Evolutionary conservation across 2,113 vertebrate genomes (phyloP).

Genomic region (Heloderma charlesbogerti): DNA sequence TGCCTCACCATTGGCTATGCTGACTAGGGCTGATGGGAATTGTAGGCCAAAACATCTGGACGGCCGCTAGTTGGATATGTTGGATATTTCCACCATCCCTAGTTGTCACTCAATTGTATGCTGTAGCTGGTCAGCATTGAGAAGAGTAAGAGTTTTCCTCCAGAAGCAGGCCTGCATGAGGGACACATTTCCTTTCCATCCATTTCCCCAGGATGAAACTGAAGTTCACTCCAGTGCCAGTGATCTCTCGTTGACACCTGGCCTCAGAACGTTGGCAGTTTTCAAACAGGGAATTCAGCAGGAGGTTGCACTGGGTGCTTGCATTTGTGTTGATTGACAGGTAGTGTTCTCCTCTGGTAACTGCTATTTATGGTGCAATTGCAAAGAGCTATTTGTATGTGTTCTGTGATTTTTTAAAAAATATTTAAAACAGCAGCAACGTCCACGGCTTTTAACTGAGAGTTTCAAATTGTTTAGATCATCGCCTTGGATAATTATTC

Average conservation of each 20-base stretch:
- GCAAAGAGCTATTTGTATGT: background rate
- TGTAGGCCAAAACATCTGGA: too few relatives aligned
- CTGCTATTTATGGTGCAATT: background rate
- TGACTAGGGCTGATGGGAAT: too few relatives aligned
- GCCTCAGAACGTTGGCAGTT: conserved; percentile 20
- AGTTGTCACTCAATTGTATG: background rate
- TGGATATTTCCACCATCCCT: too few relatives aligned
- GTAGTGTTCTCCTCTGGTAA: conserved; percentile 8
- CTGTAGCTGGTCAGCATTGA: background rate
- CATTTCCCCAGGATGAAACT: background rate
- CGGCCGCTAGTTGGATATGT: too few relatives aligned
- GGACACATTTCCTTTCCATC: background rate
- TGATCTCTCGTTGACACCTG: conserved; percentile 21
- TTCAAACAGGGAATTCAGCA: conserved; percentile 10
- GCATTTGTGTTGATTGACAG: background rate
- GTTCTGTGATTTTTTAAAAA: background rate
- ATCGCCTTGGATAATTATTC: background rate
- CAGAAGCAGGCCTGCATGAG: background rate
- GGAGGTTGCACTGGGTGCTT: background rate
- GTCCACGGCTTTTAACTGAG: background rate
- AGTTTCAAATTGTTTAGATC: background rate
- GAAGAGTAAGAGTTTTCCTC: background rate
- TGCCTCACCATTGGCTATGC: too few relatives aligned
- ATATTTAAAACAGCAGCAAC: background rate
- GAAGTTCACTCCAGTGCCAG: background rate